These are phyloP conservation scores for Halcyon leucocephala DNA, from an alignment of 2,797 vertebrate species.

Conservation along the genomic window DNA sequence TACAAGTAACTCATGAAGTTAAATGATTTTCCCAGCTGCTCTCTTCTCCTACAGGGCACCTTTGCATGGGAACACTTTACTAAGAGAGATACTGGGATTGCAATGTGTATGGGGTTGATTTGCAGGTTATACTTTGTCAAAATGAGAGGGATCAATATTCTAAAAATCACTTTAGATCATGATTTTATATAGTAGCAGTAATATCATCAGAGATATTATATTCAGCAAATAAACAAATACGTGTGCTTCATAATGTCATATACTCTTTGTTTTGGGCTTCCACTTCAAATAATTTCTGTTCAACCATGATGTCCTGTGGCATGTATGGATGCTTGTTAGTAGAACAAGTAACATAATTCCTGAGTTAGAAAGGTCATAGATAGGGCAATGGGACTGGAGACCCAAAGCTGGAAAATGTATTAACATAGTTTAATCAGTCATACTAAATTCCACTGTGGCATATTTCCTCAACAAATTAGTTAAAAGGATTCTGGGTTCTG, in stretches of 20 bases:
- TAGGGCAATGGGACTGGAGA: slow-evolving; percentile 63
- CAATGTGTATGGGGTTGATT: neutral
- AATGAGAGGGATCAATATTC: neutral
- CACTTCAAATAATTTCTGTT: slow-evolving; percentile 21
- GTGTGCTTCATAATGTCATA: neutral
- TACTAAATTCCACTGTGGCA: slow-evolving; percentile 81
- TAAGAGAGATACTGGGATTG: neutral
- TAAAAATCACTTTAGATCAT: neutral
- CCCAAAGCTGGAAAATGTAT: slow-evolving; percentile 78
- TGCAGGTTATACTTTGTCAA: neutral
- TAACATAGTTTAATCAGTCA: slow-evolving; percentile 81
- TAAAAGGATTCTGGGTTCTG: slow-evolving; percentile 74
- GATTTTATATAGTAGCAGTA: neutral
- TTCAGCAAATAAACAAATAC: neutral
- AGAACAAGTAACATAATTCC: slow-evolving; percentile 63
- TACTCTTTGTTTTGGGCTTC: slow-evolving; percentile 4
- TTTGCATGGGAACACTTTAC: neutral
- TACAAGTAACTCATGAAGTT: neutral
- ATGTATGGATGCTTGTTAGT: slow-evolving; percentile 64
- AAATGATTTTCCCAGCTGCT: neutral
- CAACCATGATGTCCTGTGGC: slow-evolving; percentile 19
- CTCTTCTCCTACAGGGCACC: neutral
- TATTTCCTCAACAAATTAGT: slow-evolving; percentile 81
- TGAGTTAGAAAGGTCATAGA: slow-evolving; percentile 64
- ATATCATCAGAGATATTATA: neutral